Percentiles rank a stretch among this genome's conserved stretches.
phyloP scores from a whole-genome alignment of 2,113 vertebrate species.

The Scortum barcoo region DNA sequence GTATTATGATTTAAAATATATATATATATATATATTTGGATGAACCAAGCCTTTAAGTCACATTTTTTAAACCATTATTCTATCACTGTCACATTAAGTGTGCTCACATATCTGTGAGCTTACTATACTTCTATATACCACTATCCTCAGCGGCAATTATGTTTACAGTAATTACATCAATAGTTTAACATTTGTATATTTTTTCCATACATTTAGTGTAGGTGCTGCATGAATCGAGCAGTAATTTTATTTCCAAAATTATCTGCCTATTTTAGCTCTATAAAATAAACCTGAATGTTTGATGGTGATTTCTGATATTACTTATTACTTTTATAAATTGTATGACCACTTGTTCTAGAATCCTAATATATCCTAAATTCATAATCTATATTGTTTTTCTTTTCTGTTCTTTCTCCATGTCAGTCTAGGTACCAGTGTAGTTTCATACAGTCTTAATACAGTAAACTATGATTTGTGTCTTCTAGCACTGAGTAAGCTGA shows the following conservation, averaged over 20 bases:
- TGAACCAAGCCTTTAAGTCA: background rate
- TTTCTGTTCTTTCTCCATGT: background rate
- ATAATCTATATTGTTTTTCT: background rate
- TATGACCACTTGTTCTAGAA: too few species aligned
- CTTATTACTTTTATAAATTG: background rate
- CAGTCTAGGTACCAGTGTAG: background rate
- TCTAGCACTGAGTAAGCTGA: slow-evolving; percentile 95
- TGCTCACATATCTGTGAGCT: background rate
- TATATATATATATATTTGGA: too few species aligned
- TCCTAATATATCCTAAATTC: too few species aligned
- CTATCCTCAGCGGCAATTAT: background rate
- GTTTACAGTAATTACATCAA: background rate
- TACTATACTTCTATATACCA: too few species aligned
- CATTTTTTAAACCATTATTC: background rate
- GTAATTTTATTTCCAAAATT: background rate
- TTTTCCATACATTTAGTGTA: background rate
- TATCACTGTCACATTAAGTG: background rate
- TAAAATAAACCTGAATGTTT: background rate
- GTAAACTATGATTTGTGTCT: slow-evolving; percentile 27
- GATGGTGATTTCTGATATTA: background rate
- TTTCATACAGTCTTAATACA: slow-evolving; percentile 11
- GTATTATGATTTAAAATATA: too few species aligned
- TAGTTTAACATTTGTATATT: background rate
- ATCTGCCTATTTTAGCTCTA: background rate
- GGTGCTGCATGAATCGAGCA: background rate